Evolutionary conservation across 1,140 invertebrate genomes (phyloP).

Genomic region (Meloidogyne exigua): DNA sequence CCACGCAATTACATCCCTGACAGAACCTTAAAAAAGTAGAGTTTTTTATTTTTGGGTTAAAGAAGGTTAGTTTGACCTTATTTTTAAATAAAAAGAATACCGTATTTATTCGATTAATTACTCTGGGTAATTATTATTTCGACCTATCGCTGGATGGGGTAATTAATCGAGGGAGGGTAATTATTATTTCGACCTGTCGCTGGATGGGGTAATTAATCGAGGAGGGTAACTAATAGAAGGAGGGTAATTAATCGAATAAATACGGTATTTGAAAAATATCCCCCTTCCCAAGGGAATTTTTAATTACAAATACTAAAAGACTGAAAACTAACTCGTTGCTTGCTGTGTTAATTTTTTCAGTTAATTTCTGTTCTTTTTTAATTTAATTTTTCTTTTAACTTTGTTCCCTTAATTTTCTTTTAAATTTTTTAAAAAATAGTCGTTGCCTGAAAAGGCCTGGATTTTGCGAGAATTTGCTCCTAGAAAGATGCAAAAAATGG

Average conservation of each 20-base stretch:
- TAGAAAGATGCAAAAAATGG: conserved; percentile 48
- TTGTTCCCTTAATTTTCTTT: conserved; percentile 14
- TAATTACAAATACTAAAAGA: background rate
- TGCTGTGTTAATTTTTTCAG: no score
- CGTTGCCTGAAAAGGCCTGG: conserved; percentile 52
- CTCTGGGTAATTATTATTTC: no score
- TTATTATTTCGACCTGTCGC: no score
- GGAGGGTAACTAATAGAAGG: no score
- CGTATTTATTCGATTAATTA: no score
- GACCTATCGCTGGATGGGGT: no score
- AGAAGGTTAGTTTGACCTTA: background rate
- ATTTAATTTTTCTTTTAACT: conserved; percentile 8
- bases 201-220: no score
- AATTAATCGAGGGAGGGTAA: no score
- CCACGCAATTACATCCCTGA: conserved; percentile 78
- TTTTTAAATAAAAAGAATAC: background rate
- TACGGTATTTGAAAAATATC: no score
- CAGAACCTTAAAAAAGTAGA: conserved; percentile 75
- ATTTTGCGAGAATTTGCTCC: conserved; percentile 40
- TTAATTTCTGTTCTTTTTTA: background rate
- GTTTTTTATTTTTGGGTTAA: conserved; percentile 27
- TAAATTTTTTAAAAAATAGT: conserved; percentile 42
- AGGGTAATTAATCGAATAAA: no score
- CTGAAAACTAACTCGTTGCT: background rate
- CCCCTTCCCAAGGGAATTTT: no score